These are phyloP conservation scores for Hydrolagus affinis DNA, from an alignment of 2,113 vertebrate genomes.

Conservation along the genomic window DNA sequence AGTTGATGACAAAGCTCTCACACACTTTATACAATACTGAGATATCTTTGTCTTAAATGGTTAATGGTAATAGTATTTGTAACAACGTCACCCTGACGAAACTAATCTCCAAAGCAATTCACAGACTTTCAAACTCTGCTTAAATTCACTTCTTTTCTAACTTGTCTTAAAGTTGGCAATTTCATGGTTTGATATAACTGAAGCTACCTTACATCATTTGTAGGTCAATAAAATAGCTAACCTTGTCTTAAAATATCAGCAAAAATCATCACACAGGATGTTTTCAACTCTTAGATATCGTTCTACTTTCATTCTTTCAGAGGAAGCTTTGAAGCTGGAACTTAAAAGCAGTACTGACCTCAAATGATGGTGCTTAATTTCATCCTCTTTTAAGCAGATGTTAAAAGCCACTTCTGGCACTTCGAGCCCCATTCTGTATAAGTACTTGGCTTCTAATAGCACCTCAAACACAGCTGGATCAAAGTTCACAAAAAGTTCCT, in stretches of 20 bases:
- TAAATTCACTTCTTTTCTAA: too few species aligned
- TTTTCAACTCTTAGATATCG: background rate
- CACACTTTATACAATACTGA: too few species aligned
- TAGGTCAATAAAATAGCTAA: too few species aligned
- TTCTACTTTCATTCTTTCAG: background rate
- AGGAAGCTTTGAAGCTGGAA: background rate
- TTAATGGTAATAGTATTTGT: too few species aligned
- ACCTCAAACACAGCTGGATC: conserved; percentile 61
- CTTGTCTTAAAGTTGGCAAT: too few species aligned
- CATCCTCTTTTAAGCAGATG: conserved; percentile 48
- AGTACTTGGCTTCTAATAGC: conserved; percentile 59
- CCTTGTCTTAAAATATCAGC: conserved; percentile 10
- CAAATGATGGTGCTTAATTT: conserved; percentile 52
- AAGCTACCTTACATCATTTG: too few species aligned
- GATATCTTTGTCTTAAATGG: too few species aligned
- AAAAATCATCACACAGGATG: background rate
- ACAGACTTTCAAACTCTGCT: too few species aligned
- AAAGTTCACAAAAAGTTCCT: conserved; percentile 64
- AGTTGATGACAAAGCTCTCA: too few species aligned
- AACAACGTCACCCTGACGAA: too few species aligned
- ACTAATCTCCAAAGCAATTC: too few species aligned
- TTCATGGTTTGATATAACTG: too few species aligned
- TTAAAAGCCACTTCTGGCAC: conserved; percentile 50
- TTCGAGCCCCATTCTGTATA: conserved; percentile 54
- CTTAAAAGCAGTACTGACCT: conserved; percentile 49